phyloP scores from a whole-genome alignment of 2,797 vertebrate species.

The Meda fulgida region DNA sequence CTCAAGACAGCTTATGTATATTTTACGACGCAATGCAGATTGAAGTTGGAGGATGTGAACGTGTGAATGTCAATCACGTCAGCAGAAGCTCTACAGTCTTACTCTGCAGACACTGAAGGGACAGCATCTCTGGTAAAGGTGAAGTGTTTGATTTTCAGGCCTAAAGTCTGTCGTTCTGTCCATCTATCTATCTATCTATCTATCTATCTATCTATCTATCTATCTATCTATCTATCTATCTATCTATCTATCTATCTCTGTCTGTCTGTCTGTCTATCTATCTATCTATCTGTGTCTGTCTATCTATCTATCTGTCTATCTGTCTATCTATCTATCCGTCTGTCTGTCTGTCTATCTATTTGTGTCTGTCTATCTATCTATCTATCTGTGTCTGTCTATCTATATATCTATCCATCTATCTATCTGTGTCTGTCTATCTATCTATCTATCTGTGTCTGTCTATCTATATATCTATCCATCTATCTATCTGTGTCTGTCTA shows the following conservation, averaged over 20 bases:
- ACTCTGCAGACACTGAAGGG: background rate
- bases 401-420: too few relatives aligned
- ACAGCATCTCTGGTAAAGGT: background rate
- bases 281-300: too few relatives aligned
- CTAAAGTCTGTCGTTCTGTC: background rate
- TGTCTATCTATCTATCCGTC: too few relatives aligned
- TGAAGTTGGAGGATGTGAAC: slow-evolving; percentile 41
- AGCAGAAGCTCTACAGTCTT: background rate
- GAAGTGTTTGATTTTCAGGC: background rate
- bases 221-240: background rate
- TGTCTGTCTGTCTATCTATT: too few relatives aligned
- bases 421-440: too few relatives aligned
- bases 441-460: too few relatives aligned
- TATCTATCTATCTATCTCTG: background rate
- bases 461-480: too few relatives aligned
- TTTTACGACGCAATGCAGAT: slow-evolving; percentile 64
- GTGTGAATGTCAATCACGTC: slow-evolving; percentile 57
- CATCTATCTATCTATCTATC: rapidly evolving
- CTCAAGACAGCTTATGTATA: slow-evolving; percentile 73
- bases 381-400: too few relatives aligned
- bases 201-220: background rate
- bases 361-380: too few relatives aligned
- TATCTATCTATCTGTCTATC: too few relatives aligned
- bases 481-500: too few relatives aligned
- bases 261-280: too few relatives aligned